Conservation (phyloP, 2,113 vertebrate genomes). For the Archocentrus centrarchus region DNA sequence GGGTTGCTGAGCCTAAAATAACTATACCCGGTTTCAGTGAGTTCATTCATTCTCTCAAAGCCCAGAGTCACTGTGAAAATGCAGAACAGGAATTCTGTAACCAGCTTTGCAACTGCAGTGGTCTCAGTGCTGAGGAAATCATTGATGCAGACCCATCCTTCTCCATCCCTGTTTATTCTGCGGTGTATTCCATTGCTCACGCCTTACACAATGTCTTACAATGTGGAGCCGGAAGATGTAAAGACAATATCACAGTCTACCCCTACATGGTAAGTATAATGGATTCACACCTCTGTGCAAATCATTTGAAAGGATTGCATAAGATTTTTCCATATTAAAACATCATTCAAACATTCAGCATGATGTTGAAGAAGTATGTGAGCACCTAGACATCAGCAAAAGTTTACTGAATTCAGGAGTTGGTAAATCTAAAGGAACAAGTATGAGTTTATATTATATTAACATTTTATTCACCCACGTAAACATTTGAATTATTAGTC, state of each 20-base stretch:
- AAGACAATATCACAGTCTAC: constrained; percentile 63
- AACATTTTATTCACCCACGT: too few species aligned
- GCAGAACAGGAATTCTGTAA: constrained; percentile 44
- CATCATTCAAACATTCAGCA: too few species aligned
- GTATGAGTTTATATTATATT: background rate
- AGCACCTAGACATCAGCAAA: background rate
- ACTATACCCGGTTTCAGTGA: constrained; percentile 72
- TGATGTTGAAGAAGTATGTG: background rate
- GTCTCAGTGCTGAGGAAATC: background rate
- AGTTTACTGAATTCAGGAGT: background rate
- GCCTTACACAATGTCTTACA: constrained; percentile 83
- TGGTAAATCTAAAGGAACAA: background rate
- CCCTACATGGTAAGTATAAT: constrained; percentile 74
- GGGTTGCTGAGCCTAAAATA: constrained; percentile 69
- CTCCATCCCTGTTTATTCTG: constrained; percentile 78
- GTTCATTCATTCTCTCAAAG: constrained; percentile 58
- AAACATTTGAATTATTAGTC: background rate
- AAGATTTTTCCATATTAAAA: too few species aligned
- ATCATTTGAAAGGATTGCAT: too few species aligned
- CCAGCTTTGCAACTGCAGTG: constrained; percentile 74
- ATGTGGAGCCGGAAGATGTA: constrained; percentile 77
- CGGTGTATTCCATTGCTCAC: constrained; percentile 82
- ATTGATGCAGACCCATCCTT: constrained; percentile 33
- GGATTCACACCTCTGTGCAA: too few species aligned
- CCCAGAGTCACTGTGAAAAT: background rate